Evolutionary conservation across 2,113 vertebrate species (phyloP), one percentile per base, ranked within the genome.

Genomic region (Plecturocebus donacophilus): DNA sequence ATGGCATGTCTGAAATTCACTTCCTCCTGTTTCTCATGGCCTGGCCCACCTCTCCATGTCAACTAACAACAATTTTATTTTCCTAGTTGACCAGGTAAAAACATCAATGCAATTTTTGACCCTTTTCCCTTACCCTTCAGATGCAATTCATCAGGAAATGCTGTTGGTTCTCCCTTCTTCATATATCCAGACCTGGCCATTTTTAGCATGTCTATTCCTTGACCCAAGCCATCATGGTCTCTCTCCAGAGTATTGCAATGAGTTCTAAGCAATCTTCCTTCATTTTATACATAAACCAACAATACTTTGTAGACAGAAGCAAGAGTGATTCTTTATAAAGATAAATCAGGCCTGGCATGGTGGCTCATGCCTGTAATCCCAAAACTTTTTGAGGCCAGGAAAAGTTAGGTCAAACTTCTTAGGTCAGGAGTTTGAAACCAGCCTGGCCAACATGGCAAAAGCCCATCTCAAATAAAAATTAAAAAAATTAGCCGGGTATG

Each of bases 261-360:
- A 73, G 11, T 83, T 40, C 3, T 76, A 52, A 76, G 1, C 1
- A 0, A 6, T 25, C 27, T 38, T 25, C 1, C 0, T 42, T 52
- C 27, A 30, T 89, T 94, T 56, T 66, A 66, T n/a, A 42, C 9
- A 56, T 21, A 21, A 85, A 71, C 19, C n/a, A 80, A 40, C 19
- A 95, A 45, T 54, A 40, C 1, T 81, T 25, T 68, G 4, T 45
- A 73, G 16, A 83, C 13, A 82, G 27, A 96, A 94, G 4, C 3
- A 71, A 94, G 3, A 82, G 1, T 88, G 4, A 49, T 6, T 73
- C 12, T 77, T 75, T 17, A 13, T 21, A 30, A 77, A 42, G 25
- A 42, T 52, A 77, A 84, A 20, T 64, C 16, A 1, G 68, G 68
- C 35, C 68, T 30, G 61, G 12, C 61, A 64, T 2, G 27, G 61